A percentile compares a stretch with the other conserved stretches of the same genome.
Conservation (phyloP, 2,888 invertebrate species). For the Coenonympha glycerion region DNA sequence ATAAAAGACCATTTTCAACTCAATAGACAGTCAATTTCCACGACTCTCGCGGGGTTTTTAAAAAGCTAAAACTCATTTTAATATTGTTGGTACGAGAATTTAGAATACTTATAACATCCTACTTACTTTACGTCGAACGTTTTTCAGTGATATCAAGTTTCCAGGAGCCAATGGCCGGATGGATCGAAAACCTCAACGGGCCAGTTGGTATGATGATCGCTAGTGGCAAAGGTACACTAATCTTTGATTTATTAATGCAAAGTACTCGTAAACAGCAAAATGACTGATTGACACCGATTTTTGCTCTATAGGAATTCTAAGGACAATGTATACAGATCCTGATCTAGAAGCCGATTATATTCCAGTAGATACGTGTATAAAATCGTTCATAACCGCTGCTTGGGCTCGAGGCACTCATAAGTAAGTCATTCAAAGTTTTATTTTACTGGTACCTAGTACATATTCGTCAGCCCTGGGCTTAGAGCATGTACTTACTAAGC, state of each 20-base stretch:
- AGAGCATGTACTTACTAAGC: too few species aligned
- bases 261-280: background rate
- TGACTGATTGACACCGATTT: background rate
- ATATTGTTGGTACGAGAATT: too few species aligned
- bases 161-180: conserved; percentile 81
- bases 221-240: conserved; percentile 78
- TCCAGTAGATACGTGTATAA: conserved; percentile 87
- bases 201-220: conserved; percentile 85
- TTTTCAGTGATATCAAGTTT: conserved; percentile 78
- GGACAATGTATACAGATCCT: conserved; percentile 78
- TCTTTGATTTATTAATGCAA: too few species aligned
- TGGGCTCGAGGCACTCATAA: conserved; percentile 78
- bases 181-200: conserved; percentile 95
- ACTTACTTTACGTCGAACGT: too few species aligned
- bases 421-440: conserved; percentile 52
- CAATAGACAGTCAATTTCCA: too few species aligned
- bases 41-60: too few species aligned
- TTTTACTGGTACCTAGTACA: too few species aligned
- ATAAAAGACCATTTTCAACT: too few species aligned
- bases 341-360: conserved; percentile 82
- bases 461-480: too few species aligned
- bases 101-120: too few species aligned
- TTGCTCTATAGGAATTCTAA: conserved; percentile 77
- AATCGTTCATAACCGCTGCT: conserved; percentile 79
- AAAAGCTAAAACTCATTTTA: too few species aligned